Conservation (phyloP, 2,888 invertebrate genomes). For the Marronus borbonicus region DNA sequence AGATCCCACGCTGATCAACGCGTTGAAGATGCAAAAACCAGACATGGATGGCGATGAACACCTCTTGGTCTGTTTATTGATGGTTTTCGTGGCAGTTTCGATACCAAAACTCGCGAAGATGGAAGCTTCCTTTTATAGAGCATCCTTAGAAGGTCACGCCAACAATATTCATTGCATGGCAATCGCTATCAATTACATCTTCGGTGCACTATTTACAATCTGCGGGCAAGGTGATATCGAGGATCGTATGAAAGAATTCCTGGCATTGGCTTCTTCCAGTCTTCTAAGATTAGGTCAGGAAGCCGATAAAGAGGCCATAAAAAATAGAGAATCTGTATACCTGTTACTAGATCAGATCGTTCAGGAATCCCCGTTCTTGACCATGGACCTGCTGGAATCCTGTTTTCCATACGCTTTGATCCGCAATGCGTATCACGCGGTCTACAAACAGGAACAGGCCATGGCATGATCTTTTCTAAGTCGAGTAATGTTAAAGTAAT, state of each 20-base stretch:
- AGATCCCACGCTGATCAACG: constrained; percentile 94
- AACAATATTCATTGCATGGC: constrained; percentile 99
- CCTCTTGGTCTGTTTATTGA: constrained; percentile 91
- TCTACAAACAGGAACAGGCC: constrained; percentile 90
- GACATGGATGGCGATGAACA: constrained; percentile 95
- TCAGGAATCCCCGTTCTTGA: constrained; percentile 97
- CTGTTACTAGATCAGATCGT: constrained; percentile 97
- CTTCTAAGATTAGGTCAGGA: constrained; percentile 95
- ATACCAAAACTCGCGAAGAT: constrained; percentile 94
- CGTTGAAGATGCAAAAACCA: constrained; percentile 89
- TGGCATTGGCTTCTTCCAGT: constrained; percentile 95
- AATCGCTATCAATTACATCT: constrained; percentile 94
- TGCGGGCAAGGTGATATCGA: constrained; percentile 97
- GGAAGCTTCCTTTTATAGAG: constrained; percentile 91
- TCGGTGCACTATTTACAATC: constrained; percentile 96
- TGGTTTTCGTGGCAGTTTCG: constrained; percentile 99
- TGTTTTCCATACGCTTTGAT: constrained; percentile 99
- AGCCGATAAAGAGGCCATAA: constrained; percentile 93
- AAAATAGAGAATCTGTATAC: constrained; percentile 97
- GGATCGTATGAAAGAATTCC: constrained; percentile 97
- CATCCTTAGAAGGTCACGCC: constrained; percentile 93
- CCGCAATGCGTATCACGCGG: constrained; percentile 97
- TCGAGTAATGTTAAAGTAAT: constrained; percentile 29
- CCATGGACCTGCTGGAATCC: constrained; percentile 98
- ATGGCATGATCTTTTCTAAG: constrained; percentile 62